Conservation (phyloP, 2,888 invertebrate species). For the Aphodius sticticus region DNA sequence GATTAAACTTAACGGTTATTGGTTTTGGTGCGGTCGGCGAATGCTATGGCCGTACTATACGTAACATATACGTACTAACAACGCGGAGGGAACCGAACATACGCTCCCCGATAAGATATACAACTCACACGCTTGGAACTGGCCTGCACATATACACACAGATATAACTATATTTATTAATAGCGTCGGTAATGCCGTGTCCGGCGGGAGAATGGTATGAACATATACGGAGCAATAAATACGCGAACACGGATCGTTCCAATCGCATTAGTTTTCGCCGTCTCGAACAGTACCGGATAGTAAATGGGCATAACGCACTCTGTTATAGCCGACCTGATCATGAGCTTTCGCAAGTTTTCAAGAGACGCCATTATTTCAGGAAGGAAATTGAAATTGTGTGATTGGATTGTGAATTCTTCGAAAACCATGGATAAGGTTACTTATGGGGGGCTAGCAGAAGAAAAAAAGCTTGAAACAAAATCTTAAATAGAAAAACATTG, state of each 20-base stretch:
- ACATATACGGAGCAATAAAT: slow-evolving; percentile 26
- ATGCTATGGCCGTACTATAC: slow-evolving; percentile 13
- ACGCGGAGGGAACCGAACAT: slow-evolving; percentile 5
- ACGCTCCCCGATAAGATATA: slow-evolving; percentile 24
- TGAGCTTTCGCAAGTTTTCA: background rate
- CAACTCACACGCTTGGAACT: slow-evolving; percentile 12
- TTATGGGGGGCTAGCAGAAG: too few relatives aligned
- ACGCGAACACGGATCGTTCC: slow-evolving; percentile 23
- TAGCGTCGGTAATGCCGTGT: slow-evolving; percentile 24
- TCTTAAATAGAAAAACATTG: too few relatives aligned
- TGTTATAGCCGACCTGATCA: background rate
- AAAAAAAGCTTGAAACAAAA: too few relatives aligned
- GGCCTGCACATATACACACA: slow-evolving; percentile 18
- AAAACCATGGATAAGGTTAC: too few relatives aligned
- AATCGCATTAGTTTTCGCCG: slow-evolving; percentile 12
- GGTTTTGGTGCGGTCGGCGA: slow-evolving; percentile 40
- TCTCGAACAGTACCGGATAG: slow-evolving; percentile 4
- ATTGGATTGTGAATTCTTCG: too few relatives aligned
- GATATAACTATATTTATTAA: slow-evolving; percentile 27
- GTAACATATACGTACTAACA: background rate
- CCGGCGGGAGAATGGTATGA: slow-evolving; percentile 20
- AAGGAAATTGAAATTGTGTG: too few relatives aligned
- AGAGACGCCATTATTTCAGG: too few relatives aligned
- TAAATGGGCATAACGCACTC: background rate
- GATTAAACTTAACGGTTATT: slow-evolving; percentile 52